A percentile compares a stretch with the other conserved stretches of the same genome.
Evolutionary conservation across 2,797 vertebrate genomes (phyloP).

Genomic region (Oreonectes daqikongensis): DNA sequence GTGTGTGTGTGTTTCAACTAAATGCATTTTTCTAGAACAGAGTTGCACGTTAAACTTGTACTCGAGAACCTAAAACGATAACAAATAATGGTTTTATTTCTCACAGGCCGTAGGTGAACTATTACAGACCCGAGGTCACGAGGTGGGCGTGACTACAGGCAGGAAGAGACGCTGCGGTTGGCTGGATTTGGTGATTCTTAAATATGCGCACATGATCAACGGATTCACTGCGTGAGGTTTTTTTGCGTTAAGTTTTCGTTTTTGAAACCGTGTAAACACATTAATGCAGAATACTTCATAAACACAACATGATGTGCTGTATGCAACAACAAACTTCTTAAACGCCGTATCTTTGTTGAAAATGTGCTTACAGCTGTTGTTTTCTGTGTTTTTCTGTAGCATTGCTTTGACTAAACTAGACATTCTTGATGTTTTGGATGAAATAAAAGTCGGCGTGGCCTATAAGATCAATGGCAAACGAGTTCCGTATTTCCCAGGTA

Average conservation of each 20-base stretch:
- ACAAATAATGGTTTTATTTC: neutral
- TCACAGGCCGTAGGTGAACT: constrained; percentile 88
- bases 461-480: constrained; percentile 94
- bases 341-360: neutral
- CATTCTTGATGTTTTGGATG: constrained; percentile 93
- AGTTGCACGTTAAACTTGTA: neutral
- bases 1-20: too few species aligned
- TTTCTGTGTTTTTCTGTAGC: constrained; percentile 67
- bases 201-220: constrained; percentile 98
- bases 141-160: constrained; percentile 96
- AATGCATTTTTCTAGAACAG: too few species aligned
- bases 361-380: neutral
- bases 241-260: neutral
- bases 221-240: constrained; percentile 95
- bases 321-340: neutral
- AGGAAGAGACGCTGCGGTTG: constrained; percentile 97
- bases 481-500: constrained; percentile 97
- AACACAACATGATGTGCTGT: neutral
- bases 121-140: constrained; percentile 92
- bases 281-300: neutral
- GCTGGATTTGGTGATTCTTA: constrained; percentile 94
- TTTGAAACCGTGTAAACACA: neutral
- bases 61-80: neutral
- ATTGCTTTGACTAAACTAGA: constrained; percentile 98
- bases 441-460: constrained; percentile 94